Percentiles rank a stretch among this genome's conserved stretches.
Conservation (phyloP, 2,888 invertebrate genomes). For the Morpho achilles region DNA sequence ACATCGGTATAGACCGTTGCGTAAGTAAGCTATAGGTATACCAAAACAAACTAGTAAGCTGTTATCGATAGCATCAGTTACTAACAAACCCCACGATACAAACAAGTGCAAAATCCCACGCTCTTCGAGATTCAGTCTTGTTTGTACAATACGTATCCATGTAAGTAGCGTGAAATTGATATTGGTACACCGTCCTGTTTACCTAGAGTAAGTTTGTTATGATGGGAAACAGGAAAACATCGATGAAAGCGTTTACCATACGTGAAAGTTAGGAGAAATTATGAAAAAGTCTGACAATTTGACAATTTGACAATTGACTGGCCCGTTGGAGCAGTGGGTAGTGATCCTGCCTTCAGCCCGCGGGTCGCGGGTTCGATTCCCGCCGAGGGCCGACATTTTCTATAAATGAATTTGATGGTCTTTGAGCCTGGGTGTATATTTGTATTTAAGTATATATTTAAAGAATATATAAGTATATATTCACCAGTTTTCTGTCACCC, state of each 20-base stretch:
- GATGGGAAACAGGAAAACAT: conserved; percentile 15
- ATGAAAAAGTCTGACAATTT: too few species aligned
- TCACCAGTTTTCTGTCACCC: too few species aligned
- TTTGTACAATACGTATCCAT: conserved; percentile 49
- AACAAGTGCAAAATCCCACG: conserved; percentile 34
- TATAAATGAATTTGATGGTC: too few species aligned
- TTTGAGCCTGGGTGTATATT: too few species aligned
- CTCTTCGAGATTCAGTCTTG: conserved; percentile 34
- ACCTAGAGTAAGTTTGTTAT: conserved; percentile 33
- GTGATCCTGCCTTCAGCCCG: too few species aligned
- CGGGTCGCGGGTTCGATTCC: too few species aligned
- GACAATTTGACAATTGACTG: too few species aligned
- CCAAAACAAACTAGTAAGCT: conserved; percentile 4
- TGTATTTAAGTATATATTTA: too few species aligned
- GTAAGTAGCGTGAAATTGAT: conserved; percentile 69
- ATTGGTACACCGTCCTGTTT: conserved; percentile 52
- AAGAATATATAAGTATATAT: too few species aligned
- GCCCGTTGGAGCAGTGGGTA: too few species aligned
- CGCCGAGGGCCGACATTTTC: too few species aligned
- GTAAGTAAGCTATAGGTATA: conserved; percentile 6
- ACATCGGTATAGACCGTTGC: neutral
- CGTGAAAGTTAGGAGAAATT: conserved; percentile 12
- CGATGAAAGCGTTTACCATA: conserved; percentile 12
- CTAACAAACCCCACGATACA: conserved; percentile 15
- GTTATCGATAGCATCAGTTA: conserved; percentile 8